Conservation (phyloP, 92 coral and sea anemone species). For the Palythoa caribaeorum region DNA sequence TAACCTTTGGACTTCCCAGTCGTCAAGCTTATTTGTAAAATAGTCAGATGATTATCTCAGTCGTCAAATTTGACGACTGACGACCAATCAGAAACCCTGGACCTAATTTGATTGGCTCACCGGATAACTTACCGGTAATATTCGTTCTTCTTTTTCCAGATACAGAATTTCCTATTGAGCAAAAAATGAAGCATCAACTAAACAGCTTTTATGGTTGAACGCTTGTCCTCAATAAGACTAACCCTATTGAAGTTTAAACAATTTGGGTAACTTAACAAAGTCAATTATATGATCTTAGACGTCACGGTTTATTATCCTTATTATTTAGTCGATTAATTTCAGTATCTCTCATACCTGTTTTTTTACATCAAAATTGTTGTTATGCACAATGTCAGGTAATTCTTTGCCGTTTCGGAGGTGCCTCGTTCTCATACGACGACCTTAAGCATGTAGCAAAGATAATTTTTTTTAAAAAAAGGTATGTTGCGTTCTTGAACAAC, state of each 20-base stretch:
- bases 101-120: background rate
- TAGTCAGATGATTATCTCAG: too few relatives aligned
- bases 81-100: too few relatives aligned
- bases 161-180: constrained; percentile 16
- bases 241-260: background rate
- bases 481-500: too few relatives aligned
- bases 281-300: background rate
- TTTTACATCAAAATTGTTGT: constrained; percentile 32
- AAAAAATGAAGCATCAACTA: background rate
- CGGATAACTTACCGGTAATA: constrained; percentile 13
- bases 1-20: too few relatives aligned
- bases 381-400: constrained; percentile 36
- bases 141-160: constrained; percentile 21
- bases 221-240: background rate
- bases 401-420: constrained; percentile 31
- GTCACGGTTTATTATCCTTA: background rate
- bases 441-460: background rate
- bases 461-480: background rate
- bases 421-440: constrained; percentile 33
- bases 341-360: constrained; percentile 13
- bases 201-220: too few relatives aligned
- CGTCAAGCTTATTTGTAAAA: too few relatives aligned
- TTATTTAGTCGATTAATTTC: too few relatives aligned
- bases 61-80: too few relatives aligned
- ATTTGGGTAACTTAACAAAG: background rate